Base-by-base conservation (phyloP, 1,140 invertebrate species). In the Cyclina sinensis region DNA sequence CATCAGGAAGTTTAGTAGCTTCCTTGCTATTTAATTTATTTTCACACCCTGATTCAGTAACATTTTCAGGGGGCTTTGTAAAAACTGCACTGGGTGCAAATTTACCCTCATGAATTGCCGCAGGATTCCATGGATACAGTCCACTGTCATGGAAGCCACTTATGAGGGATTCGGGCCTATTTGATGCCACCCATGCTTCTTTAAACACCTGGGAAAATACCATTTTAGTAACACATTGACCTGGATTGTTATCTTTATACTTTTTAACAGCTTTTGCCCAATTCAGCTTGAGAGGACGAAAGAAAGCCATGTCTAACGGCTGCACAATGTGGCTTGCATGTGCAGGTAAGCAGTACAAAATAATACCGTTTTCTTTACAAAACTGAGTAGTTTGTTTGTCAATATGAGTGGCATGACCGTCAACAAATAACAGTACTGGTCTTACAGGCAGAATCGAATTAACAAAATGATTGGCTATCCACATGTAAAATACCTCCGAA, bases 311-410 rank as follows among this genome's bases (percentile, higher is more conserved):
- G 30, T 65, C 59, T 27, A 65, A 30, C 2, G 59, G 59, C 30
- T 65, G 59, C 16, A 65, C 7, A 35, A 65, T 65, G 59, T 65
- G 59, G 24, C 59, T 65, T 27, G 59, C 59, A 16, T 65, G 59
- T 27, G 59, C 27, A 65, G 59, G 59, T 30, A 65, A 16, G 30
- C 24, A 27, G 24, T 30, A 65, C 30, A 65, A 65, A 9, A 65
- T 65, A 11, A 65, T 30, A 65, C 30, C 24, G 7, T 65, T 27
- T 5, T 27, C 30, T 35, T 30, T 65, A 30, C 24, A 27, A 27
- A 27, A 65, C 24, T 65, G 1, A 9, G 30, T 65, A 7, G 30
- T 30, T 7, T 27, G 59, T 7, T 7, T 30, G n/a, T 27, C 24
- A 7, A 65, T 35, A 35, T 65, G 59, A 12, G 59, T 30, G 30